phyloP scores from a whole-genome alignment of 2,113 vertebrate species.

The Cairina moschata region DNA sequence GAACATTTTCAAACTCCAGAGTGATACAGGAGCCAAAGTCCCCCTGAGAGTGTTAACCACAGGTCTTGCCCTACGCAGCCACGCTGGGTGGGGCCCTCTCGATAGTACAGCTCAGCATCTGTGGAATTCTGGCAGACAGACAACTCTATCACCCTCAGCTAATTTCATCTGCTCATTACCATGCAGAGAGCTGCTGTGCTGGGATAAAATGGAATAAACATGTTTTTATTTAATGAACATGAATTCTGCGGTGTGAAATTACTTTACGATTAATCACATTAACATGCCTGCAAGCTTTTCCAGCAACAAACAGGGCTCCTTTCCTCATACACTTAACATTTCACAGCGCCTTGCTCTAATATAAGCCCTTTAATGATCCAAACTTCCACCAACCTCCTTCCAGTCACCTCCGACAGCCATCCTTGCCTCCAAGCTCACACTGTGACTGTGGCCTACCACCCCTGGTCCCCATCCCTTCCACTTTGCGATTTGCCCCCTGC shows the following conservation, averaged over 20 bases:
- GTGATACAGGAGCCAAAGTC: background rate
- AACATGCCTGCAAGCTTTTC: slow-evolving; percentile 1
- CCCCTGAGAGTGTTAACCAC: background rate
- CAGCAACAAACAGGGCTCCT: background rate
- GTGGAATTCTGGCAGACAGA: slow-evolving; percentile 46
- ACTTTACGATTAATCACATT: slow-evolving; percentile 53
- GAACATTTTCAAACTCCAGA: background rate
- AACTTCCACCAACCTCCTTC: background rate
- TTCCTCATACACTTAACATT: background rate
- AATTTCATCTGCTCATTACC: slow-evolving; percentile 44
- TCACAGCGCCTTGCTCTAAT: background rate
- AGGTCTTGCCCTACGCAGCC: background rate
- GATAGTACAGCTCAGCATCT: slow-evolving; percentile 7
- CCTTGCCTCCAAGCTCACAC: background rate
- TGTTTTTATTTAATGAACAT: slow-evolving; percentile 58
- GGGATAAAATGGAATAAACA: slow-evolving; percentile 30
- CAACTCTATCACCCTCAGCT: slow-evolving; percentile 47
- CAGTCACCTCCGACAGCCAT: background rate
- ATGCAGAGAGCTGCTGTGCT: slow-evolving; percentile 33
- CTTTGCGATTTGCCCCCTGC: background rate
- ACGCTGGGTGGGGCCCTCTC: background rate
- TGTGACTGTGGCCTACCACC: background rate
- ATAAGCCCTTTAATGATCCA: background rate
- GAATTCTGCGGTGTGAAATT: slow-evolving; percentile 55
- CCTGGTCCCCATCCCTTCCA: background rate